Conservation (phyloP, 2,888 invertebrate species). For the Coelogynopora nodosa region DNA sequence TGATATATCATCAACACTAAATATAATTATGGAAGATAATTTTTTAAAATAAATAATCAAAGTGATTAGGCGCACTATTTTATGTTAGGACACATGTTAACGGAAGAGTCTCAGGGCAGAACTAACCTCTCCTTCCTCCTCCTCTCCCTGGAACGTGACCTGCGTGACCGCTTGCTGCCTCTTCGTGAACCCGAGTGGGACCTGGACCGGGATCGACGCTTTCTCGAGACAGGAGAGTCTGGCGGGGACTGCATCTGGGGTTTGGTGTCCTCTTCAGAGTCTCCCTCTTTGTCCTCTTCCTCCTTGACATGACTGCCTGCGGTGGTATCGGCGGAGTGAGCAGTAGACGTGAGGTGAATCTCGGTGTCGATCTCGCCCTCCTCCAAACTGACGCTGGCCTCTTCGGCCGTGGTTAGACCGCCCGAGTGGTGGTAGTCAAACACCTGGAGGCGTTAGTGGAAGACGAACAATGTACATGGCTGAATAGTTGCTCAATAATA, state of each 20-base stretch:
- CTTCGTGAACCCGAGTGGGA: neutral
- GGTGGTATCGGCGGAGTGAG: neutral
- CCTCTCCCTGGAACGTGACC: conserved; percentile 53
- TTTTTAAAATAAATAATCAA: no score
- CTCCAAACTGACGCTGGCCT: conserved; percentile 49
- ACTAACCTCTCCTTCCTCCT: conserved; percentile 49
- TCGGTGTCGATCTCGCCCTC: conserved; percentile 34
- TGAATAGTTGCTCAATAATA: no score
- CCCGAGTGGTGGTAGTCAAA: conserved; percentile 33
- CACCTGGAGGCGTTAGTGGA: neutral
- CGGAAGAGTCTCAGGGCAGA: no score
- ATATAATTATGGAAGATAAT: no score
- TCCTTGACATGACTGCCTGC: neutral
- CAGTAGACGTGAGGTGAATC: neutral
- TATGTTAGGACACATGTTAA: no score
- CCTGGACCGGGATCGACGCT: conserved; percentile 53
- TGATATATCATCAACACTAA: no score
- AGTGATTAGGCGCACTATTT: no score
- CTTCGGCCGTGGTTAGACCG: conserved; percentile 46
- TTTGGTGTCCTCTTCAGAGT: neutral
- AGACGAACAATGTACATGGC: neutral
- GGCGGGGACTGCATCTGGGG: neutral
- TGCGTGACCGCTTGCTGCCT: conserved; percentile 46
- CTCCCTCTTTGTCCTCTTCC: neutral
- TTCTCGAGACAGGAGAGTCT: conserved; percentile 44